Evolutionary conservation across 2,888 invertebrate genomes (phyloP).

Genomic region (Podabrus alpinus): DNA sequence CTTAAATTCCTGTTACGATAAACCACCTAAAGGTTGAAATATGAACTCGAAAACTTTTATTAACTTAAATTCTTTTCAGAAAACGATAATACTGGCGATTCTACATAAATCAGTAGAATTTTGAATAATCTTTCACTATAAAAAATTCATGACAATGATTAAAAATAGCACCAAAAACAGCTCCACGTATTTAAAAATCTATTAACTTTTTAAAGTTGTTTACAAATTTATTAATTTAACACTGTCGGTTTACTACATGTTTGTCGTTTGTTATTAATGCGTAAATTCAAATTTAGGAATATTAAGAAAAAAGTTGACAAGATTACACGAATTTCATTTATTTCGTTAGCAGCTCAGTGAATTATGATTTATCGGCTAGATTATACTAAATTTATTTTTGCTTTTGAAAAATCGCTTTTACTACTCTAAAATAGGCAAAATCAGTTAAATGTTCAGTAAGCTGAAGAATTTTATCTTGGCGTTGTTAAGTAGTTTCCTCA

Average conservation of each 20-base stretch:
- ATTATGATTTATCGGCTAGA: not conserved
- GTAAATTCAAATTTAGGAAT: not conserved
- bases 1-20: not conserved
- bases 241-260: not conserved
- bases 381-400: not conserved
- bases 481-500: not conserved
- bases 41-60: not conserved
- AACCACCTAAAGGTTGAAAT: not conserved
- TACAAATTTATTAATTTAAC: not conserved
- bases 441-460: not conserved
- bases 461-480: not conserved
- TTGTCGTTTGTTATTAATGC: not conserved
- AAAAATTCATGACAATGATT: not conserved
- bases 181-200: not conserved
- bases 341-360: not conserved
- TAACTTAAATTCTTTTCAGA: not conserved
- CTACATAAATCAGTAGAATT: not conserved
- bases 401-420: not conserved
- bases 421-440: not conserved
- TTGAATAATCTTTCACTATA: not conserved
- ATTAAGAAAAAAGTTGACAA: not conserved
- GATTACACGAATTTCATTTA: not conserved
- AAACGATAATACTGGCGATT: not conserved
- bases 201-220: not conserved
- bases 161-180: not conserved